A percentile compares a stretch with the other conserved stretches of the same genome.
Conservation (phyloP, 2,888 invertebrate species). For the Calameuta pallipes region DNA sequence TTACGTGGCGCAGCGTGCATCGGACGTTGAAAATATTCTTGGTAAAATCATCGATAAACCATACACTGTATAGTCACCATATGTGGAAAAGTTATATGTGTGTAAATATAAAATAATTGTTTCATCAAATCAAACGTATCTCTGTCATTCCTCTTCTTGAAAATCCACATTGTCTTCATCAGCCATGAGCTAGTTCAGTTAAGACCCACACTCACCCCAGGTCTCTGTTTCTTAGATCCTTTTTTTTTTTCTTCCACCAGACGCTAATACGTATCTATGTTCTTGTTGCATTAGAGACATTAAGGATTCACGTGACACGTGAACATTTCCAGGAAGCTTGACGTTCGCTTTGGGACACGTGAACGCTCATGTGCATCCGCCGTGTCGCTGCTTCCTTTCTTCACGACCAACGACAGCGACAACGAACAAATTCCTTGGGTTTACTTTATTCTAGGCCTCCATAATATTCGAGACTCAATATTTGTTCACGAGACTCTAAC, state of each 20-base stretch:
- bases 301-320: constrained; percentile 5
- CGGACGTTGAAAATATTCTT: neutral
- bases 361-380: constrained; percentile 36
- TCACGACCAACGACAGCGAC: constrained; percentile 37
- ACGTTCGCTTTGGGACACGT: constrained; percentile 16
- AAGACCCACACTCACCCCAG: neutral
- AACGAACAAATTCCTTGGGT: constrained; percentile 22
- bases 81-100: neutral
- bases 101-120: neutral
- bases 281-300: constrained; percentile 1
- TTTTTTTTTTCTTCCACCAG: neutral
- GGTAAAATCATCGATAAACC: neutral
- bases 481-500: constrained; percentile 26
- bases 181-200: neutral
- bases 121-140: neutral
- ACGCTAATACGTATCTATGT: neutral
- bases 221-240: neutral
- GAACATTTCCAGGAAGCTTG: constrained; percentile 3
- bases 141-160: too few species aligned
- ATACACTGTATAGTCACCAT: neutral
- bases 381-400: constrained; percentile 44
- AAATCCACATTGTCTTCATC: neutral
- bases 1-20: constrained; percentile 34
- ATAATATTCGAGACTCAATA: constrained; percentile 34
- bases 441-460: constrained; percentile 33